A percentile compares a stretch with the other conserved stretches of the same genome.
Evolutionary conservation across 30 jellyfish, hydroid and myxozoan species (phyloP).

Genomic region (Turritopsis rubra): DNA sequence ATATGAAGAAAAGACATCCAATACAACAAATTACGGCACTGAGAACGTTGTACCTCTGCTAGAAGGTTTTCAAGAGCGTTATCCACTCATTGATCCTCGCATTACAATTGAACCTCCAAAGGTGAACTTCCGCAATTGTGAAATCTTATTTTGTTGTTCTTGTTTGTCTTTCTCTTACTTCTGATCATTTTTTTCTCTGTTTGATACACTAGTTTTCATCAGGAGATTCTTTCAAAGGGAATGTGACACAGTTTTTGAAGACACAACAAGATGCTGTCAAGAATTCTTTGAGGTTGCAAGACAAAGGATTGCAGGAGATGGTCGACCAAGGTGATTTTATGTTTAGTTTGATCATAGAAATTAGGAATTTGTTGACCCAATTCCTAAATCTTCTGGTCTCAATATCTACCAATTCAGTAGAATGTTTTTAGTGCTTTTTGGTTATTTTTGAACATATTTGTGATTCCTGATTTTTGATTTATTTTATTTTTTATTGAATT

Average conservation of each 20-base stretch:
- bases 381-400: no score
- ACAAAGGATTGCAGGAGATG: slow-evolving; percentile 72
- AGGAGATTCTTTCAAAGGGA: slow-evolving; percentile 10
- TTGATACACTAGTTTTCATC: slow-evolving; percentile 10
- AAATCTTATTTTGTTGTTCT: background rate
- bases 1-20: background rate
- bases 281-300: slow-evolving; percentile 57
- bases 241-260: slow-evolving; percentile 1
- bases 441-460: no score
- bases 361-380: no score
- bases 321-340: slow-evolving; percentile 56
- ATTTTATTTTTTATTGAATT: no score
- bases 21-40: background rate
- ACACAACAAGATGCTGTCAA: slow-evolving; percentile 14
- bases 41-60: background rate
- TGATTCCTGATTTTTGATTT: no score
- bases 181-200: slow-evolving; percentile 1
- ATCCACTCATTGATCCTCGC: slow-evolving; percentile 42
- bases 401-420: no score
- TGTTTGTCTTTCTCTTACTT: background rate
- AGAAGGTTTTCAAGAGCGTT: background rate
- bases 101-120: slow-evolving; percentile 29
- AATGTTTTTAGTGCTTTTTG: no score
- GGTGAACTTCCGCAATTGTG: slow-evolving; percentile 8
- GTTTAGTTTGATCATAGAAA: background rate